phyloP scores from a whole-genome alignment of 2,888 invertebrate genomes.

The Melanostoma mellinum region DNA sequence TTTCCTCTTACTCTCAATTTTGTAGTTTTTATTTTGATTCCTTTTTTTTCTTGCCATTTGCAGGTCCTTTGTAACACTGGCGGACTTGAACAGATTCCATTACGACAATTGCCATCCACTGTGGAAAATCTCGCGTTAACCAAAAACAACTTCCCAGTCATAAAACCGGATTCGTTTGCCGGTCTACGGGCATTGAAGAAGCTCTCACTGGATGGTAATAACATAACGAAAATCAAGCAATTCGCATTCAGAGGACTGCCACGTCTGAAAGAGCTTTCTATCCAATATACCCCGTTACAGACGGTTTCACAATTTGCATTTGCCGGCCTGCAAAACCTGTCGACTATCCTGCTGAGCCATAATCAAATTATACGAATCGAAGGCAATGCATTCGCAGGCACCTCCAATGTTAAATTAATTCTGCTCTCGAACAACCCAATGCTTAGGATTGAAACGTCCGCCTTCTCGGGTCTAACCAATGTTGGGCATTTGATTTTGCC shows the following conservation, averaged over 20 bases:
- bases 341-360: conserved; percentile 87
- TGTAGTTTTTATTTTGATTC: conserved; percentile 71
- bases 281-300: conserved; percentile 92
- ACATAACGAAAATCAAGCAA: conserved; percentile 91
- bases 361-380: conserved; percentile 88
- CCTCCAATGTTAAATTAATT: conserved; percentile 91
- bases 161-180: conserved; percentile 91
- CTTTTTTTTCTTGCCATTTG: conserved; percentile 76
- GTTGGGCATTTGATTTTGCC: conserved; percentile 93
- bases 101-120: conserved; percentile 87
- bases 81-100: conserved; percentile 90
- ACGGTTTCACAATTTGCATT: conserved; percentile 93
- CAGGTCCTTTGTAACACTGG: conserved; percentile 95
- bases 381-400: conserved; percentile 93
- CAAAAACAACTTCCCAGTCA: conserved; percentile 91
- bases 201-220: conserved; percentile 93
- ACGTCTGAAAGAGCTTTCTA: conserved; percentile 89
- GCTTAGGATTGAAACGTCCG: conserved; percentile 90
- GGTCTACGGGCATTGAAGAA: conserved; percentile 91
- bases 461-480: conserved; percentile 92
- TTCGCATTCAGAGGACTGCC: conserved; percentile 93
- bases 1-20: conserved; percentile 71
- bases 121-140: conserved; percentile 93
- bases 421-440: conserved; percentile 93
- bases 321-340: conserved; percentile 91